Evolutionary conservation across 2,113 vertebrate genomes (phyloP).

Genomic region (Alethe castanea): DNA sequence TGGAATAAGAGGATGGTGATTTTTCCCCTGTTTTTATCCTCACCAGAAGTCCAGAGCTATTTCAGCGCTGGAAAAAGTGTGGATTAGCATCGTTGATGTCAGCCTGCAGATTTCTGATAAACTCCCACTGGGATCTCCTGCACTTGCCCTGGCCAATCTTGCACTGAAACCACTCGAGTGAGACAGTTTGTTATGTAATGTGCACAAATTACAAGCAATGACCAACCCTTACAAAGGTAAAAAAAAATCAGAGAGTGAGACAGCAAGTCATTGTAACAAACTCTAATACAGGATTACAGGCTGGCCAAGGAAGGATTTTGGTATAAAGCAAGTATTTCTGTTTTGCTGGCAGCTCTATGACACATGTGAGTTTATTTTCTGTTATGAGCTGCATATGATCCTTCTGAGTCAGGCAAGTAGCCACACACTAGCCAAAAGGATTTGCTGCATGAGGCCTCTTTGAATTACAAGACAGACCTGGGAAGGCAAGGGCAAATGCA

Average conservation of each 20-base stretch:
- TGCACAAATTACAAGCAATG: neutral
- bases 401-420: neutral
- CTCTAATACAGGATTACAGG: neutral
- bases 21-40: neutral
- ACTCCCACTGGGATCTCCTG: neutral
- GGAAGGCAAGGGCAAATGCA: neutral
- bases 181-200: neutral
- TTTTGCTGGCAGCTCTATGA: neutral
- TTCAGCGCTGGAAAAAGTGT: neutral
- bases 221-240: neutral
- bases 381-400: neutral
- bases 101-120: neutral
- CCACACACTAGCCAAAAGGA: neutral
- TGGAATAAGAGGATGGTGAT: neutral
- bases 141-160: neutral
- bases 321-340: neutral
- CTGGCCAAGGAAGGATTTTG: neutral
- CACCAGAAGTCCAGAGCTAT: neutral
- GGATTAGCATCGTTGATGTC: neutral
- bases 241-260: neutral
- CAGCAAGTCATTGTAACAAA: neutral
- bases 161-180: accelerated
- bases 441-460: neutral
- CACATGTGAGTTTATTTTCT: neutral
- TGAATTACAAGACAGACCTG: neutral